phyloP scores from a whole-genome alignment of 1,140 invertebrate species.

The Pogonomyrmex californicus region DNA sequence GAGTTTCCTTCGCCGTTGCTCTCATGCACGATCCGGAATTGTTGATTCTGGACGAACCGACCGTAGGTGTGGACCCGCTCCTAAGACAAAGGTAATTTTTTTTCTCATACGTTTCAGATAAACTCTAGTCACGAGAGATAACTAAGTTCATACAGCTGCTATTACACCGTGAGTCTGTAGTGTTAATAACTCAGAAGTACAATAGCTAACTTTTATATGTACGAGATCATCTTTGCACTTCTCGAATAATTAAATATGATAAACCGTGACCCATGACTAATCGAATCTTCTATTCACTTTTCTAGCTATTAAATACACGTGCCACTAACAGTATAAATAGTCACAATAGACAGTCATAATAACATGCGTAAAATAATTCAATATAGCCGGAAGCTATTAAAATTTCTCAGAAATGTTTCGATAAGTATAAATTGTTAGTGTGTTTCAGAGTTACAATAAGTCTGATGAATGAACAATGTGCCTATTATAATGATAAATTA shows the following conservation, averaged over 20 bases:
- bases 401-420: not conserved
- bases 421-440: not conserved
- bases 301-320: not conserved
- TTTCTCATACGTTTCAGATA: not conserved
- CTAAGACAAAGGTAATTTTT: constrained; percentile 91
- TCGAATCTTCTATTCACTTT: not conserved
- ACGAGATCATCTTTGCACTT: not conserved
- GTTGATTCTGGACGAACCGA: constrained; percentile 97
- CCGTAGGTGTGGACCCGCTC: constrained; percentile 96
- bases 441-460: not conserved
- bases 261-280: not conserved
- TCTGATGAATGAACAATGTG: not conserved
- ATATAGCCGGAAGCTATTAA: not conserved
- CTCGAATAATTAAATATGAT: constrained; percentile 4
- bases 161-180: not conserved
- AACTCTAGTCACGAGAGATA: not conserved
- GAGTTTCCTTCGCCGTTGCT: constrained; percentile 97
- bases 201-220: not conserved
- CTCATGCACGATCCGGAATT: constrained; percentile 97
- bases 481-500: not conserved
- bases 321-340: not conserved
- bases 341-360: not conserved
- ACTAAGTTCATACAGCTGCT: not conserved
- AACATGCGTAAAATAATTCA: not conserved
- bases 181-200: not conserved